Base-by-base conservation (phyloP, 2,797 vertebrate species). In the Pelodytes ibericus region DNA sequence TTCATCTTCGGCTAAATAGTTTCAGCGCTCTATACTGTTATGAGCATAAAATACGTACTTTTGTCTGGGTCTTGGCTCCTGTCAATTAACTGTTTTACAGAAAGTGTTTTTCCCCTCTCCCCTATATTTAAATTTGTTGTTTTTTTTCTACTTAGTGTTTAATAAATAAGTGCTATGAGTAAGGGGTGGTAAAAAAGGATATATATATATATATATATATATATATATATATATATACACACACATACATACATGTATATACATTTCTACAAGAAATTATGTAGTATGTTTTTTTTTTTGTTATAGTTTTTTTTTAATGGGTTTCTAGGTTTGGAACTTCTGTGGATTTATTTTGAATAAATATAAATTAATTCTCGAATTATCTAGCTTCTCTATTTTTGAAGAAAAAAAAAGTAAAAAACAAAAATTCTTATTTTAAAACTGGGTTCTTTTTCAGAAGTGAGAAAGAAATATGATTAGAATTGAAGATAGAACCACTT, bases 1-100 rank as follows among this genome's bases (percentile, higher is more conserved):
- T 88, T 88, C 84, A 81, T 87, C 76, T 77, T 87, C 82, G 76
- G 56, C 81, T 86, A 81, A 15, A 44, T 83, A 66, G 78, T 72
- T 78, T 67, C 56, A 62, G 70, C 44, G 25, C 53, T 51, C 59
- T 78, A 67, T 78, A 78, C 76, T 62, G 66, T 68, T 77, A 67
- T 64, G 33, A 64, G 49, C 27, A n/a, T 71, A 58, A 71, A 77
- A 77, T 49, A 59, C 33, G 67, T 60, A 64, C 67, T 64, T 70
- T 27, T 63, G 29, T 71, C n/a, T 77, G 25, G n/a, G 47, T 26
- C 53, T 70, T 56, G 15, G 18, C 66, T 39, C 24, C 33, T 39
- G 63, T 22, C 22, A 41, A 9, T 49, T 56, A 70, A 70, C 58
- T 26, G 20, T 16, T 53, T 9, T 31, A 41, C 8, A 29, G 41